These are phyloP conservation scores for Fundulus diaphanus DNA, from an alignment of 2,797 vertebrate genomes.

Conservation along the genomic window DNA sequence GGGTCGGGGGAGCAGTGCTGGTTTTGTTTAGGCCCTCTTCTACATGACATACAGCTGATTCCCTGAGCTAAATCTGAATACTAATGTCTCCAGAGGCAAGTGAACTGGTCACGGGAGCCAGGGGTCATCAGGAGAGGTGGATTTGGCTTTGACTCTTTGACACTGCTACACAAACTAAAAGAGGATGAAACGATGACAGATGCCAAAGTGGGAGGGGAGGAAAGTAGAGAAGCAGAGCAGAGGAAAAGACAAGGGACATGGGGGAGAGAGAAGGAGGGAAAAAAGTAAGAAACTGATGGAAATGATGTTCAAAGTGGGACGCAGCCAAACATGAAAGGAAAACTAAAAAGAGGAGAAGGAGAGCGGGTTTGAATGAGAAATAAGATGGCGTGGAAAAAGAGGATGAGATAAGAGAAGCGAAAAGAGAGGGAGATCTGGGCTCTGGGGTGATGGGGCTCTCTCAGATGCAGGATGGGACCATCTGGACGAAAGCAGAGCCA, in stretches of 20 bases:
- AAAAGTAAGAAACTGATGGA: slow-evolving; percentile 31
- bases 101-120: slow-evolving; percentile 33
- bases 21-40: slow-evolving; percentile 47
- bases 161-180: slow-evolving; percentile 34
- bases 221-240: slow-evolving; percentile 23
- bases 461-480: slow-evolving; percentile 75
- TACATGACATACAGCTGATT: slow-evolving; percentile 61
- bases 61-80: slow-evolving; percentile 60
- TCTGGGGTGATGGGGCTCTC: slow-evolving; percentile 59
- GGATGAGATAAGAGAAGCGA: slow-evolving; percentile 53
- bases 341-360: slow-evolving; percentile 46
- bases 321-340: slow-evolving; percentile 57
- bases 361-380: slow-evolving; percentile 56
- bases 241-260: slow-evolving; percentile 8
- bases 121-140: slow-evolving; percentile 54
- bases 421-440: slow-evolving; percentile 49
- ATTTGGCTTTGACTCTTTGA: slow-evolving; percentile 53
- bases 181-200: slow-evolving; percentile 22
- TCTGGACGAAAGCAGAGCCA: slow-evolving; percentile 76
- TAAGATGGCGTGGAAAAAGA: slow-evolving; percentile 51
- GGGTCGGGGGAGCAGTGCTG: slow-evolving; percentile 26
- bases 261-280: slow-evolving; percentile 2
- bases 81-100: slow-evolving; percentile 61
- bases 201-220: slow-evolving; percentile 30
- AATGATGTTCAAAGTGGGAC: slow-evolving; percentile 51